Base-by-base conservation (phyloP, 2,888 invertebrate genomes). In the Mycalesis mineus region DNA sequence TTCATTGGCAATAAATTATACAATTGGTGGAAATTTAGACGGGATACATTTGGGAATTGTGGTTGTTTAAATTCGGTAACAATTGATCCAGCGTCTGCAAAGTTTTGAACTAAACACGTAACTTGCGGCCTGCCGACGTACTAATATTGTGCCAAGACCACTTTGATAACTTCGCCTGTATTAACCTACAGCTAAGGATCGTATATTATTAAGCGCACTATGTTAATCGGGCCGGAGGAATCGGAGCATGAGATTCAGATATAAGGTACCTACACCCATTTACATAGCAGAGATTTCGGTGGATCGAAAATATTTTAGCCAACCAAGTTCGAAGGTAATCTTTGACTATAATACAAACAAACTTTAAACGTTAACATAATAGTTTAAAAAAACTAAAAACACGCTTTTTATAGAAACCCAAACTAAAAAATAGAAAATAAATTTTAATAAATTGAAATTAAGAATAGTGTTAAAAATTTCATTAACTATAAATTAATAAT, bases 81-180 rank as follows among this genome's bases (percentile, higher is more conserved):
- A 69, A 69, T 73, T 69, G 70, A 75, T 71, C 70, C 66, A 71
- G 67, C 65, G 80, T 82, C 80, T 82, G 80, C 73, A 74, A 80
- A 82, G 76, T 82, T 82, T 54, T 17, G 55, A 69, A 68, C 68
- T 71, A 68, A 71, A 69, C 68, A 68, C 68, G 70, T 67, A 69
- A 71, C 68, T 72, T 67, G 69, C 65, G 72, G 70, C 65, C 64
- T 67, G 61, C 65, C 66, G 57, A 64, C 67, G 66, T 65, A 65
- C 65, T 69, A 71, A 70, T 69, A 68, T 70, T 69, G 66, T 69
- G 65, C 63, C 64, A 68, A 68, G 57, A 66, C 62, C 63, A 63
- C 61, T 67, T 65, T 64, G 60, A 62, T 64, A 69, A 69, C 65
- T 65, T 63, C 58, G 50, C 51, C 57, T 54, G 54, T 64, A 65